phyloP scores from a whole-genome alignment of 2,113 vertebrate species.

The Coregonus clupeaformis region DNA sequence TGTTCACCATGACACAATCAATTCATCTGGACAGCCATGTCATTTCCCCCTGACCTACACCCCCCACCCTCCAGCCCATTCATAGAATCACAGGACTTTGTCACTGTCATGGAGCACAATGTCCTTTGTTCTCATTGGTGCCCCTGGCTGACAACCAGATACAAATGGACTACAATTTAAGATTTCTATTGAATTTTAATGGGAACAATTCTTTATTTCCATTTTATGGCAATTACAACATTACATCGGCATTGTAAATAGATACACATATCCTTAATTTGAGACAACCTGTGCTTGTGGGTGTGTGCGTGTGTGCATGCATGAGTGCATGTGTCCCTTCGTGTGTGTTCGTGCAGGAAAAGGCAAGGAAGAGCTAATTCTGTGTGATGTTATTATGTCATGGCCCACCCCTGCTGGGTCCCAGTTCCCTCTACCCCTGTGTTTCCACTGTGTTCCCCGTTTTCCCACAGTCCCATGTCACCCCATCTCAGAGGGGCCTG shows the following conservation, averaged over 20 bases:
- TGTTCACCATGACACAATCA: slow-evolving; percentile 37
- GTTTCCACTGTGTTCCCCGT: background rate
- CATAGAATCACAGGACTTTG: slow-evolving; percentile 50
- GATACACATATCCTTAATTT: background rate
- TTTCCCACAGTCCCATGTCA: background rate
- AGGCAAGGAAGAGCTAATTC: slow-evolving; percentile 3
- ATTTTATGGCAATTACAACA: background rate
- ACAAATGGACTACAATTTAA: slow-evolving; percentile 17
- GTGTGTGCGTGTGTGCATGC: slow-evolving; percentile 1
- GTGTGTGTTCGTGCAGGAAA: background rate
- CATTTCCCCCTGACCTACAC: slow-evolving; percentile 66
- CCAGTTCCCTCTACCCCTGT: background rate
- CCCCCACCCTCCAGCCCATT: slow-evolving; percentile 44
- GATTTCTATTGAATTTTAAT: background rate
- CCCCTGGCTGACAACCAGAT: slow-evolving; percentile 39
- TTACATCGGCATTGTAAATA: background rate
- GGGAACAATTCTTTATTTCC: background rate
- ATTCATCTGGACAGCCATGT: slow-evolving; percentile 55
- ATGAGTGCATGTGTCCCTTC: background rate
- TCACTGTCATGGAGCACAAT: slow-evolving; percentile 63
- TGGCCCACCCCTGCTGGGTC: slow-evolving; percentile 5
- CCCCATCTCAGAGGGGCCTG: background rate
- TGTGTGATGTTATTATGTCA: slow-evolving; percentile 27
- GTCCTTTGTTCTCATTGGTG: slow-evolving; percentile 60
- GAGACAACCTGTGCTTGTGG: background rate